Base-by-base conservation (phyloP, 2,113 vertebrate genomes). In the Synchiropus splendidus region DNA sequence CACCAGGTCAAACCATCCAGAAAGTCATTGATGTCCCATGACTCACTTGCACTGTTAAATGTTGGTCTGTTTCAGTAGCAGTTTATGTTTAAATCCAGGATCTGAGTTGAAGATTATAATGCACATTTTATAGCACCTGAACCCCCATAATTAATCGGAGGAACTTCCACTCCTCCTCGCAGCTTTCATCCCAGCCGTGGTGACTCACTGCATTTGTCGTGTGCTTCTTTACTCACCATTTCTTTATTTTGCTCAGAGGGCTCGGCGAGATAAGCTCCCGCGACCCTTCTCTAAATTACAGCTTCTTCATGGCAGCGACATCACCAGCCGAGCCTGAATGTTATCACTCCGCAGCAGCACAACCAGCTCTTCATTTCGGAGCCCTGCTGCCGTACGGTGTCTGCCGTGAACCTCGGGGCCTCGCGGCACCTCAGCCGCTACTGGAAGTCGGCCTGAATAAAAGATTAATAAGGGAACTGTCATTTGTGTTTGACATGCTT, bases 241-340 rank as follows among this genome's bases (percentile, higher is more conserved):
- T 58, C 64, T 64, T 72, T 55, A 72, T 64, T 77, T 53, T 62
- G 53, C 75, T 65, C 52, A 46, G 51, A 60, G 77, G 58, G 61
- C 64, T 51, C 44, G 46, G 38, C 4, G 53, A 67, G 75, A 82
- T 81, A 83, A 82, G 79, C 75, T 51, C 52, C 54, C 42, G 64
- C 74, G 77, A 34, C 47, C 67, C 70, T 61, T 60, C 58, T 78
- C 62, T 80, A 80, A 81, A 83, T 83, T 78, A 85, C 64, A 79
- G 71, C 64, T 61, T 65, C 67, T 74, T 80, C 70, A 72, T 67
- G 58, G 70, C 41, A 53, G 49, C 47, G 42, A 73, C 63, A 46
- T 77, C 64, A 58, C 57, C 69, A 54, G 45, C 58, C 55, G 61
- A 74, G 67, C 48, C 48, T 76, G 65, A 80, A 78, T 71, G 63